Percentiles rank a stretch among this genome's conserved stretches.
Evolutionary conservation across 2,888 invertebrate species (phyloP).

Genomic region (Sinotaia quadrata): DNA sequence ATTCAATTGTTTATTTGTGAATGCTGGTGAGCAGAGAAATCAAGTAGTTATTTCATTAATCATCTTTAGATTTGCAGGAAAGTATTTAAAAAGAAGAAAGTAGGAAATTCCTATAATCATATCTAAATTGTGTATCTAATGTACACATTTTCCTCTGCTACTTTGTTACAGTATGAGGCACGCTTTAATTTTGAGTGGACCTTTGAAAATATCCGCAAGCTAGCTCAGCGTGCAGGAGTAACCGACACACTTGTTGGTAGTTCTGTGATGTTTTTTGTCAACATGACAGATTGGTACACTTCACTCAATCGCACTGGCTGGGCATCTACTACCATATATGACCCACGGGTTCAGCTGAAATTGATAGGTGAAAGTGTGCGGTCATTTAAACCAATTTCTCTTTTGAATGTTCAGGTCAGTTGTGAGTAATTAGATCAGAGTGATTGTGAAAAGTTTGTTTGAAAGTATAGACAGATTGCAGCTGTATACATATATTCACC

Average conservation of each 20-base stretch:
- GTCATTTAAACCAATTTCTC: slow-evolving; percentile 96
- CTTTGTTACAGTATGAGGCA: slow-evolving; percentile 83
- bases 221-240: slow-evolving; percentile 39
- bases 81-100: too few species aligned
- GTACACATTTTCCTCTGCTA: too few species aligned
- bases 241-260: slow-evolving; percentile 52
- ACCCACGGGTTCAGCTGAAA: slow-evolving; percentile 85
- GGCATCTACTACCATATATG: slow-evolving; percentile 88
- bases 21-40: too few species aligned
- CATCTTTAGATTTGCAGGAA: too few species aligned
- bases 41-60: too few species aligned
- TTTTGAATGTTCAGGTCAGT: slow-evolving; percentile 83
- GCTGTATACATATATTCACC: too few species aligned
- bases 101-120: too few species aligned
- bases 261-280: slow-evolving; percentile 68
- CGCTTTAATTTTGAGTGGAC: slow-evolving; percentile 90
- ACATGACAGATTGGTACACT: slow-evolving; percentile 69
- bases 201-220: slow-evolving; percentile 80
- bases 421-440: too few species aligned
- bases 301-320: slow-evolving; percentile 77
- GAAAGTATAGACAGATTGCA: too few species aligned
- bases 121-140: too few species aligned
- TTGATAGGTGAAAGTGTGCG: slow-evolving; percentile 93
- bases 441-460: too few species aligned
- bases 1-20: too few species aligned